Base-by-base conservation (phyloP, 1,140 invertebrate genomes). In the Brachionus asplanchnoidis region DNA sequence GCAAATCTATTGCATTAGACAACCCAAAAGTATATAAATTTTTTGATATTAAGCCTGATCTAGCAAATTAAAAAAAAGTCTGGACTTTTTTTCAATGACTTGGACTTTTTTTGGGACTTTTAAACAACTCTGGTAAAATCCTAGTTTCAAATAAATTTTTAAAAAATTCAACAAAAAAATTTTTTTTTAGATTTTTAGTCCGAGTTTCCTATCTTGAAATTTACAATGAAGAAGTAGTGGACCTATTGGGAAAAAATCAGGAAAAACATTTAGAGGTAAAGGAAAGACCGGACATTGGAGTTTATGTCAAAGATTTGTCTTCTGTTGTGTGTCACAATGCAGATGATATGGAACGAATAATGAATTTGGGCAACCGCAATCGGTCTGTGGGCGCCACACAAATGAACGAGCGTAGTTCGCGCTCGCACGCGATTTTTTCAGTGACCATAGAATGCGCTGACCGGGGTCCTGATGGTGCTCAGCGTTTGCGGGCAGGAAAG, bases 341-440 rank as follows among this genome's bases (percentile, higher is more conserved):
- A 0, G 85, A 46, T 4, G 93, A 95, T 73, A 95, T 94, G 89
- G 91, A 93, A 84, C 88, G 89, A 6, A 89, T 95, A 20, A 94
- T 95, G 91, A 92, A 92, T 12, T 89, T 91, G 75, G 94, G 94
- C 0, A 94, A 94, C 91, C 92, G 91, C 28, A 93, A 94, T 87
- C 90, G 94, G 85, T 91, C 44, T 36, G 92, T 93, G 0, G 97
- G 97, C 2, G 97, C 97, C 8, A 99, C 97, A 1, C 99, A 99
- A 90, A 99, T 99, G 97, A 99, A 99, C 91, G 97, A 99, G 89
- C 99, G 97, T 0, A 98, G 96, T 86, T 97, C 95, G 85, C 93
- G 97, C 87, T 99, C 97, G 1, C 97, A 99, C 92, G 97, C 97
- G 9, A 97, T 99, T 4, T 99, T 99, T 90, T 99, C 97, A 0